phyloP scores from a whole-genome alignment of 1,140 invertebrate genomes.

The Saxidomus purpurata region DNA sequence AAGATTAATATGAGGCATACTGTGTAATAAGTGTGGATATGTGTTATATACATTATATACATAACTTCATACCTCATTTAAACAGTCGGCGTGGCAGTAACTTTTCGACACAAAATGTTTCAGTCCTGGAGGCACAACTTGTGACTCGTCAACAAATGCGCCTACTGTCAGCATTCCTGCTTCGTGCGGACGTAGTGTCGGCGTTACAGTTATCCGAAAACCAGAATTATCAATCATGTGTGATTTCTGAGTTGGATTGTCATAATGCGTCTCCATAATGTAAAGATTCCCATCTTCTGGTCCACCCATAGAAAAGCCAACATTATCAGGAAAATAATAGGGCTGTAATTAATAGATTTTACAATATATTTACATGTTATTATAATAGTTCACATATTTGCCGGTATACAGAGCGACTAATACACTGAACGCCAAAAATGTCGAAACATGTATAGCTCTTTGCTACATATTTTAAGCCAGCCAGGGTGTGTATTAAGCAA shows the following conservation, averaged over 20 bases:
- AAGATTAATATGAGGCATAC: too few relatives aligned
- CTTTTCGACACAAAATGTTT: neutral
- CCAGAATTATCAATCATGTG: conserved; percentile 55
- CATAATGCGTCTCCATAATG: conserved; percentile 71
- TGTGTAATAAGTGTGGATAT: too few relatives aligned
- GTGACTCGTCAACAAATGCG: neutral
- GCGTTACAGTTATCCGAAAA: conserved; percentile 31
- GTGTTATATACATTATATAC: too few relatives aligned
- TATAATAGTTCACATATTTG: neutral
- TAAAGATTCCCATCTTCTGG: conserved; percentile 47
- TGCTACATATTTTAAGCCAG: too few relatives aligned
- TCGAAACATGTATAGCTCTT: too few relatives aligned
- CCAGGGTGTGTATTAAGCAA: too few relatives aligned
- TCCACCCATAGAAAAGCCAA: conserved; percentile 59
- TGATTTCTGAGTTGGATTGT: conserved; percentile 65
- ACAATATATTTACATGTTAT: too few relatives aligned
- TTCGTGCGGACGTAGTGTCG: neutral
- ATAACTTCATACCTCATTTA: neutral
- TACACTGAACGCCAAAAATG: neutral
- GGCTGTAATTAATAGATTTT: conserved; percentile 27
- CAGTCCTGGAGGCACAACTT: conserved; percentile 27
- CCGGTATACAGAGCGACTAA: neutral
- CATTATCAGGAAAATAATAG: conserved; percentile 68
- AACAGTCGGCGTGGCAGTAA: conserved; percentile 7
- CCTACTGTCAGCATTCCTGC: conserved; percentile 31